Evolutionary conservation across 2,113 vertebrate species (phyloP).

Genomic region (Limnothrissa miodon): DNA sequence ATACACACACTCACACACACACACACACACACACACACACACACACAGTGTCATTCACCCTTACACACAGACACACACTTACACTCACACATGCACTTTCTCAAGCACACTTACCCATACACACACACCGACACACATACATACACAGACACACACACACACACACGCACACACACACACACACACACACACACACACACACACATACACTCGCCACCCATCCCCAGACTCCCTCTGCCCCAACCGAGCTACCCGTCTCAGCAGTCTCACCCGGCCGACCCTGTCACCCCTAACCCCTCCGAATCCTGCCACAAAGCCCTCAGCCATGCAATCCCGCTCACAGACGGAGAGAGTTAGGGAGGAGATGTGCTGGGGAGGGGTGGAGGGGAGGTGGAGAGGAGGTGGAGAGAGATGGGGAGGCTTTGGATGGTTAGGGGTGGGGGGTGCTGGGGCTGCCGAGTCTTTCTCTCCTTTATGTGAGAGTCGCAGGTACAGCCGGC

Average conservation of each 20-base stretch:
- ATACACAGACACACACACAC: no score
- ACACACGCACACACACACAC: no score
- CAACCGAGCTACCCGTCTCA: not conserved
- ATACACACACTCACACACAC: no score
- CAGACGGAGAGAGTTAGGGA: constrained; percentile 2
- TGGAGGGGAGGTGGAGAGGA: not conserved
- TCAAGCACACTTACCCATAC: no score
- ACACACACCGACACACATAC: no score
- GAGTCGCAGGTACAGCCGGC: not conserved
- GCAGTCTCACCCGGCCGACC: not conserved
- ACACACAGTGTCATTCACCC: no score
- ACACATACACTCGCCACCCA: not conserved
- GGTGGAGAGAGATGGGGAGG: no score
- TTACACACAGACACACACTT: no score
- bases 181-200: no score
- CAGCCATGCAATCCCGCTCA: not conserved
- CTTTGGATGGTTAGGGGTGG: no score
- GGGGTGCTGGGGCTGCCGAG: no score
- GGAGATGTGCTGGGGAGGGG: not conserved
- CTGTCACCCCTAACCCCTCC: not conserved
- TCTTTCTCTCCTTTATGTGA: not conserved
- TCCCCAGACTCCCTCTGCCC: not conserved
- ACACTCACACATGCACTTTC: not conserved
- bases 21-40: no score
- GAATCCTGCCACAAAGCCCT: constrained; percentile 6